Conservation (phyloP, 2,113 vertebrate genomes). For the Phaethornis superciliosus region DNA sequence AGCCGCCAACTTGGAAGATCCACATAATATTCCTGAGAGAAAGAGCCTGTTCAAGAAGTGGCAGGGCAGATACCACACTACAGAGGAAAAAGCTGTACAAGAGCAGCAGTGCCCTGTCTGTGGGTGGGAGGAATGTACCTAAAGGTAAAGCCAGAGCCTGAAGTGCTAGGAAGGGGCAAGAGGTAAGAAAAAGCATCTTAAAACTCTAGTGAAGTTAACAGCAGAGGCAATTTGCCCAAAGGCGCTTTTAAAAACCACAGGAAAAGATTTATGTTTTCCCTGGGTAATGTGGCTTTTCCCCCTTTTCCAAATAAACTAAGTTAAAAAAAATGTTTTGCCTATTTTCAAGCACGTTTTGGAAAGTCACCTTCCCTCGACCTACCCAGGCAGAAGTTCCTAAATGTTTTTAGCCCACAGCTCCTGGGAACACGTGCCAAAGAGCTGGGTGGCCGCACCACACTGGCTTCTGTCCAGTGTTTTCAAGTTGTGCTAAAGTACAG, state of each 20-base stretch:
- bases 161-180: background rate
- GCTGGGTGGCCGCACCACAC: background rate
- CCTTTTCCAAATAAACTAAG: slow-evolving; percentile 63
- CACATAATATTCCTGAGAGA: background rate
- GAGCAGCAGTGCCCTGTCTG: background rate
- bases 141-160: background rate
- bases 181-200: slow-evolving; percentile 50
- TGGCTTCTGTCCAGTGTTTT: slow-evolving; percentile 30
- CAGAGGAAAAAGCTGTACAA: background rate
- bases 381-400: slow-evolving; percentile 31
- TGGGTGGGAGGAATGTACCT: background rate
- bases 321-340: slow-evolving; percentile 62
- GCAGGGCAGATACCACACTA: background rate
- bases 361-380: slow-evolving; percentile 47
- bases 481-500: background rate
- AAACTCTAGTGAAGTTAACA: slow-evolving; percentile 33
- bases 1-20: background rate
- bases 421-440: slow-evolving; percentile 41
- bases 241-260: slow-evolving; percentile 71
- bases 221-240: slow-evolving; percentile 66
- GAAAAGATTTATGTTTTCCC: slow-evolving; percentile 70
- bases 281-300: slow-evolving; percentile 51
- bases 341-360: slow-evolving; percentile 43
- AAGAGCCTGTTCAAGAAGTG: background rate
- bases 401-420: background rate